Evolutionary conservation across 2,113 vertebrate species (phyloP).

Genomic region (Phocoena sinus): DNA sequence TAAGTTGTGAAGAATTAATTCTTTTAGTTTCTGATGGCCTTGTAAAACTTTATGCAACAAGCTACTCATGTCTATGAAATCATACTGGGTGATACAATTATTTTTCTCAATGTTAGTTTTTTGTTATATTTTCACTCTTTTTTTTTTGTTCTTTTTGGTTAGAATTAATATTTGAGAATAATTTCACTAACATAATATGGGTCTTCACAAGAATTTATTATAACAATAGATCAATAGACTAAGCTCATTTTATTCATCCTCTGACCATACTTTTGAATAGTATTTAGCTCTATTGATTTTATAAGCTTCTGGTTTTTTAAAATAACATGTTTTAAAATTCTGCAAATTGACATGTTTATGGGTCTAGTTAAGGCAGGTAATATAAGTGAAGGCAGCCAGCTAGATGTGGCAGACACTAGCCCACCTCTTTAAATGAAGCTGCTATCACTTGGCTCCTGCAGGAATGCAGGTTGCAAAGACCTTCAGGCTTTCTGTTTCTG

Average conservation of each 20-base stretch:
- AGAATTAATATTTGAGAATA: not conserved
- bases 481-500: not conserved
- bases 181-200: not conserved
- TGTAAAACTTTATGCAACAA: not conserved
- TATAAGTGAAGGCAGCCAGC: not conserved
- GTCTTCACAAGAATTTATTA: not conserved
- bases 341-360: not conserved
- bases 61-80: not conserved
- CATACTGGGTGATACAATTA: not conserved
- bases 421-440: not conserved
- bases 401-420: not conserved
- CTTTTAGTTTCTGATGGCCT: not conserved
- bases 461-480: not conserved
- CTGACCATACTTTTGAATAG: not conserved
- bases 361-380: not conserved
- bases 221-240: not conserved
- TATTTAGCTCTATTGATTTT: slow-evolving; percentile 30
- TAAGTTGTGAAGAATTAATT: not conserved
- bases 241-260: not conserved
- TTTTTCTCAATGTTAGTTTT: not conserved
- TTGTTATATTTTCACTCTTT: not conserved
- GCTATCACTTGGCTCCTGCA: not conserved
- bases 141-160: not conserved
- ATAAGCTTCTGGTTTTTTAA: not conserved
- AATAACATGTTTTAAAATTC: not conserved